Percentiles rank a stretch among this genome's conserved stretches.
Conservation (phyloP, 1,140 invertebrate species). For the Papilio machaon region DNA sequence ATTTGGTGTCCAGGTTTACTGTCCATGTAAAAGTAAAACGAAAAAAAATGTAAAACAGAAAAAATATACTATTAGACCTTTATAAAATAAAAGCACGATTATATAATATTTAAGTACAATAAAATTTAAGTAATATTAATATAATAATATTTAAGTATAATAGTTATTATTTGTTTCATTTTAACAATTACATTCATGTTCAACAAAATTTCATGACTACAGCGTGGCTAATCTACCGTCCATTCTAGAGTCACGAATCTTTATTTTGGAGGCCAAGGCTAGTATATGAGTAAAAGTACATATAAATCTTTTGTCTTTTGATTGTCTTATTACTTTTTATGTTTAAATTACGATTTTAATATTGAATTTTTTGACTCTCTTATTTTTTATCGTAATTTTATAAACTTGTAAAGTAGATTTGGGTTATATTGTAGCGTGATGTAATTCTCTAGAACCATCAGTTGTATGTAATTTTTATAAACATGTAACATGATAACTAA, state of each 20-base stretch:
- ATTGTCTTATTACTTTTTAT: neutral
- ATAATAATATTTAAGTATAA: too few species aligned
- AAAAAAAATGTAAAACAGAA: too few species aligned
- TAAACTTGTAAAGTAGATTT: too few species aligned
- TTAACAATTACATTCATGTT: neutral
- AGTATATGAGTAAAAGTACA: neutral
- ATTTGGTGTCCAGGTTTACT: too few species aligned
- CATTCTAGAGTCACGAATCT: neutral
- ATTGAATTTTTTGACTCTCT: neutral
- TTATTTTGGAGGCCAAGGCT: neutral
- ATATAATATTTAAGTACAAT: too few species aligned
- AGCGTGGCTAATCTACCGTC: neutral
- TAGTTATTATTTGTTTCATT: neutral
- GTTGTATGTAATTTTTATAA: neutral
- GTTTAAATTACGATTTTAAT: neutral
- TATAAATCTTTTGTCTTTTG: neutral
- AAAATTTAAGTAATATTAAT: too few species aligned
- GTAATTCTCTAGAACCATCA: too few species aligned
- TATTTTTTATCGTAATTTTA: neutral
- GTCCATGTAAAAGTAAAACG: too few species aligned
- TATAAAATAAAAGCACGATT: too few species aligned
- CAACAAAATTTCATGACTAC: neutral
- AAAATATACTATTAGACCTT: too few species aligned
- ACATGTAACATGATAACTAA: neutral
- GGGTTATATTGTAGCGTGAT: too few species aligned